Base-by-base conservation (phyloP, 2,888 invertebrate species). In the Crematogaster levior region DNA sequence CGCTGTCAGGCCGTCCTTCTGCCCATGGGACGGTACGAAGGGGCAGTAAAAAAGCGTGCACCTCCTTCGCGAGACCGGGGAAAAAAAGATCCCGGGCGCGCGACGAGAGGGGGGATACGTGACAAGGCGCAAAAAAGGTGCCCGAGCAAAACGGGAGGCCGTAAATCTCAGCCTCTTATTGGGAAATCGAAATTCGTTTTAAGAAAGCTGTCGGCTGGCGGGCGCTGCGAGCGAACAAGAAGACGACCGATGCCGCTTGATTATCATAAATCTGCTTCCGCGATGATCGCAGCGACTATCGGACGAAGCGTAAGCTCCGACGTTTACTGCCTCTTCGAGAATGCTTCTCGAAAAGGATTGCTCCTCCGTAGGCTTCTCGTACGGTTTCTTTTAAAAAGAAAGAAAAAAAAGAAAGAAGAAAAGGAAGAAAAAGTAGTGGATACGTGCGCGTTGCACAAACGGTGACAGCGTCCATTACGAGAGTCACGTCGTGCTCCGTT, bases 261-360 rank as follows among this genome's bases (percentile, higher is more conserved):
- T 89, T 89, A 89, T 81, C 89, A 83, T 89, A 89, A 89, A 89
- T 89, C 89, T 85, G 81, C 84, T 86, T 89, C 82, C 89, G 68
- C 75, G 70, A 61, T 80, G 66, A 73, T 70, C 68, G 46, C 72
- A 21, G 74, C 58, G 73, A 85, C 83, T 86, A 79, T 61, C 74
- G 70, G 51, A 58, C 73, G 63, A 85, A 83, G 65, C 65, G 68
- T 66, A 51, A 60, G 21, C 56, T 34, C 72, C 58, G 88, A 89
- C 87, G 82, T 89, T 89, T 89, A 89, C 86, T 87, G 72, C 83
- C 82, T 70, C 74, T 80, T 84, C 80, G 58, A 79, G 68, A 58
- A 74, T 53, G 63, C 58, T 24, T 81, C 80, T 85, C 79, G 73
- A 84, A 81, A 85, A 81, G 68, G 56, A 83, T 86, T n/a, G 66